Conservation (phyloP, 2,797 vertebrate genomes). For the Merluccius polli region DNA sequence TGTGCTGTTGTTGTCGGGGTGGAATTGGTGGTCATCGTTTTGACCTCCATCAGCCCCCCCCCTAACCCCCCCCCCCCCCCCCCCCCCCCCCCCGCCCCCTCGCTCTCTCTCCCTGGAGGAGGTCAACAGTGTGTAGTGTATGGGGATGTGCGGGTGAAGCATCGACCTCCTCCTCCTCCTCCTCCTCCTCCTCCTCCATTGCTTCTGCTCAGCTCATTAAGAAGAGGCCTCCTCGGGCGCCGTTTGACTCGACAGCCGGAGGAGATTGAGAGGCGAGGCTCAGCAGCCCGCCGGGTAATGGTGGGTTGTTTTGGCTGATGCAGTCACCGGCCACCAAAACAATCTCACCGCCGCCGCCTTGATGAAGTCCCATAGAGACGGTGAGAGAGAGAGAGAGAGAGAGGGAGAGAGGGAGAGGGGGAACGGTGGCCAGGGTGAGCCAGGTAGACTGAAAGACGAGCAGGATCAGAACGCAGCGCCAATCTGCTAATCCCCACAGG, state of each 20-base stretch:
- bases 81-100: not conserved
- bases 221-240: not conserved
- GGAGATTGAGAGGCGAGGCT: not conserved
- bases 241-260: not conserved
- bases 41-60: not conserved
- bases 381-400: slow-evolving; percentile 21
- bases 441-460: slow-evolving; percentile 8
- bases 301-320: not conserved
- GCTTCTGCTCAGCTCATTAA: not conserved
- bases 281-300: not conserved
- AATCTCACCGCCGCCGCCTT: not conserved
- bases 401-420: slow-evolving; percentile 11
- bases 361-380: not conserved
- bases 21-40: not conserved
- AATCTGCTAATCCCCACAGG: slow-evolving; percentile 48
- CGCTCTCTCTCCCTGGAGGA: not conserved
- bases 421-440: not conserved
- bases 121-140: not conserved
- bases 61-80: not conserved
- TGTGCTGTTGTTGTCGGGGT: not conserved
- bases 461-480: slow-evolving; percentile 8
- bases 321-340: not conserved
- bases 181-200: not conserved
- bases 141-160: not conserved
- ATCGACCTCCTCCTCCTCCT: not conserved